A percentile compares a stretch with the other conserved stretches of the same genome.
Conservation (phyloP, 2,888 invertebrate species). For the Pristionchus arcanus region DNA sequence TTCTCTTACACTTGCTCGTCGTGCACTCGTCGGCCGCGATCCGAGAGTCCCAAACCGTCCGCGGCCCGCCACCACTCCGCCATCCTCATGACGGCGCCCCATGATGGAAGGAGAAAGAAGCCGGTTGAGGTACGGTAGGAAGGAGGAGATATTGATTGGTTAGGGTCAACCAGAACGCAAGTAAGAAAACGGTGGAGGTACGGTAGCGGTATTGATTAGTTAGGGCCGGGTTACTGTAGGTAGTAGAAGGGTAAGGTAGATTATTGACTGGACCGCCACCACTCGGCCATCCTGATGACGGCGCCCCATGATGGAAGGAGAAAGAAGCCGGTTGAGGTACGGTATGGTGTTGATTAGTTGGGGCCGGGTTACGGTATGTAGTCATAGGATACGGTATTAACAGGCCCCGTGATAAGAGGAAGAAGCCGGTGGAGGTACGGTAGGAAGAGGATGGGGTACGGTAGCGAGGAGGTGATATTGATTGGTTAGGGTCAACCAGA, state of each 20-base stretch:
- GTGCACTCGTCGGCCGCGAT: slow-evolving; percentile 35
- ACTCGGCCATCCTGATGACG: background rate
- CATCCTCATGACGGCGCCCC: background rate
- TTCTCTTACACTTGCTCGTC: slow-evolving; percentile 20
- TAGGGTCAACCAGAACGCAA: too few species aligned
- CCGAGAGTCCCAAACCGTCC: slow-evolving; percentile 35
- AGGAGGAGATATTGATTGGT: background rate
- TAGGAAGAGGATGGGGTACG: too few species aligned
- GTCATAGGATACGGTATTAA: too few species aligned
- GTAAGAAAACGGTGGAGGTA: background rate
- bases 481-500: too few species aligned
- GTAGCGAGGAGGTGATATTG: background rate
- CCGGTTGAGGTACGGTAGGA: background rate
- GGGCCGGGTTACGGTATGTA: too few species aligned
- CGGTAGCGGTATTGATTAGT: background rate
- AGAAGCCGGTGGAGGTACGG: background rate
- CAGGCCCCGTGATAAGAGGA: too few species aligned
- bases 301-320: background rate
- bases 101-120: background rate
- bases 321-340: background rate
- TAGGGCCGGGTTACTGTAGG: background rate
- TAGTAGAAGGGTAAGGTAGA: background rate
- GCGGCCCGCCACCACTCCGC: background rate
- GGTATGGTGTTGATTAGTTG: too few species aligned
- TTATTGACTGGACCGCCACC: background rate